Base-by-base conservation (phyloP, 2,888 invertebrate species). In the Leucania comma region DNA sequence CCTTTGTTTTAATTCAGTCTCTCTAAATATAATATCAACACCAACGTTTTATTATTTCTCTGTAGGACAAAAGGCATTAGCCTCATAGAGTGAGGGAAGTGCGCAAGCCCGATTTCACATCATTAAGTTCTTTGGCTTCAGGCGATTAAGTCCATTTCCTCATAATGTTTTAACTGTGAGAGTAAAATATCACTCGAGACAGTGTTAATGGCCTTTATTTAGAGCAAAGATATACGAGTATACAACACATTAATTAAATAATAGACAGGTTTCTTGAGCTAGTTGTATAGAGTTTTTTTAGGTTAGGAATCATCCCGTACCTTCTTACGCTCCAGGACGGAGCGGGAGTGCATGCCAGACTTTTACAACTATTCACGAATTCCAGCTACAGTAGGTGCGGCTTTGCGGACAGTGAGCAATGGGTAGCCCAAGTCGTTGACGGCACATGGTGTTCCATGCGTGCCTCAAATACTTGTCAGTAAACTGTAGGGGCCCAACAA, bases 101-200 rank as follows among this genome's bases (percentile, higher is more conserved):
- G 29, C 65, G 46, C 53, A 24, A 46, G 9, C 8, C 17, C 6
- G 38, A 24, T 17, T 62, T 38, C 75, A 74, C 29, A 38, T 71
- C 65, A 64, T 56, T 74, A 71, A 54, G 17, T 74, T 65, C 46
- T 53, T 64, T 54, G 54, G 22, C 12, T 48, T 20, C 53, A 65
- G 48, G 14, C 71, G 38, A 74, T 74, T 71, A 71, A 54, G 22
- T 74, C 50, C 59, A 58, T 69, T 60, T 17, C 14, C 32, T 32
- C n/a, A 24, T 17, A 38, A 32, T 38, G 12, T 54, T 68, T 75
- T 51, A 60, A 60, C 22, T 46, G 14, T 26, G 50, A 35, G 53
- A 46, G 26, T 32, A 62, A 42, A 73, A 70, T 35, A 71, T 29
- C 22, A 63, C 14, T 46, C 46, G 26, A 26, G 22, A 14, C 22